Base-by-base conservation (phyloP, 2,888 invertebrate species). In the Linnaemya vulpina region DNA sequence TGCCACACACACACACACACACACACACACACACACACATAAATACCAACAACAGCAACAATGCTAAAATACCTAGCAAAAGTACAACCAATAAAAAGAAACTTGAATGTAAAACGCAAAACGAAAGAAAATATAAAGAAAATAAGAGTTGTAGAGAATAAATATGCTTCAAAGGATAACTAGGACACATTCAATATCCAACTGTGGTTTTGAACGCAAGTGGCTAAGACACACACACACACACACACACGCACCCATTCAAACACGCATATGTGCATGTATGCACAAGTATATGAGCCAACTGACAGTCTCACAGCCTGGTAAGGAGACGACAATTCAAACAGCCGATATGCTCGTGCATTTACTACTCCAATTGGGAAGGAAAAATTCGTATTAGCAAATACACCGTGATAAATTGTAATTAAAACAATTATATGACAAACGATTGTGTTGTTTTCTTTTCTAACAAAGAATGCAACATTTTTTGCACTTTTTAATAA, bases 111-210 rank as follows among this genome's bases (percentile, higher is more conserved):
- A 51, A 40, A 68, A 51, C 15, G 40, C 15, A 71, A 70, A 78
- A 78, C n/a, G n/a, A n/a, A 30, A 1, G 15, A 60, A 83, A 51
- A 71, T 55, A 51, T 51, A n/a, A n/a, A n/a, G 40, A 76, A 76
- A 63, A 67, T 70, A 65, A 76, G 30, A 84, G 55, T 55, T 75
- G 67, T 76, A 71, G 60, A 63, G 83, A 83, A 83, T 71, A 74
- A 76, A 79, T 83, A 75, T 53, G 79, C 86, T 86, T 86, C 53
- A 83, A 86, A 83, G 79, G 75, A 86, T 83, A 86, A 83, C 86
- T 86, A 63, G 86, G 79, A 83, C 86, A 86, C 79, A 73, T 76
- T 77, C 58, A 83, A 73, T 77, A 71, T 83, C 76, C 76, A 82
- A 70, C 55, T 82, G 82, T 71, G 82, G 76, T 76, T 82, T 82